Evolutionary conservation across 2,113 vertebrate genomes (phyloP).

Genomic region (Heterotilapia buettikoferi): DNA sequence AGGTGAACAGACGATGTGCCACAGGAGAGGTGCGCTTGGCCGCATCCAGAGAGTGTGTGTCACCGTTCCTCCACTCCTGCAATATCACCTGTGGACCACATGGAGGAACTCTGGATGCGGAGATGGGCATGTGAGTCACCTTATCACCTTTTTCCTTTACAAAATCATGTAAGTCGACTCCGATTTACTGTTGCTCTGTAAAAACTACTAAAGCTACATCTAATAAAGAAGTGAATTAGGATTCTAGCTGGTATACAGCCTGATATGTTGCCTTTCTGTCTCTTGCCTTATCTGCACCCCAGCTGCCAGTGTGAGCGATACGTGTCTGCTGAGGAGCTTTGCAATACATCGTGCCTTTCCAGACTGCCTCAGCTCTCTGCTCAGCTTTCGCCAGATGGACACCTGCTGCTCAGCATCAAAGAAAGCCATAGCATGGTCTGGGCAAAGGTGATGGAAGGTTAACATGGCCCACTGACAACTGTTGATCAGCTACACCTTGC

Average conservation of each 20-base stretch:
- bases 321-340: slow-evolving; percentile 84
- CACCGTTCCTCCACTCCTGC: slow-evolving; percentile 73
- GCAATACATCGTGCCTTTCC: slow-evolving; percentile 79
- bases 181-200: not conserved
- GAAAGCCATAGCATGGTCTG: slow-evolving; percentile 52
- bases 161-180: not conserved
- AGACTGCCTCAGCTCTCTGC: slow-evolving; percentile 74
- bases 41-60: slow-evolving; percentile 74
- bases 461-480: not conserved
- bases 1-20: slow-evolving; percentile 80
- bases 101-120: slow-evolving; percentile 75
- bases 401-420: slow-evolving; percentile 72
- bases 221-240: not conserved
- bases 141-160: not conserved
- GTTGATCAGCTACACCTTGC: not conserved
- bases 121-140: slow-evolving; percentile 85
- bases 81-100: slow-evolving; percentile 69
- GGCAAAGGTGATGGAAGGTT: slow-evolving; percentile 31
- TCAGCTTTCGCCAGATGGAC: slow-evolving; percentile 58
- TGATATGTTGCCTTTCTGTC: not conserved
- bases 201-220: not conserved
- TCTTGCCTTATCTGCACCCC: not conserved
- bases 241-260: not conserved
- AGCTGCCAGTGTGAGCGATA: slow-evolving; percentile 84
- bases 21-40: slow-evolving; percentile 78